Evolutionary conservation across 2,888 invertebrate genomes (phyloP).

Genomic region (Cephus rjabovi): DNA sequence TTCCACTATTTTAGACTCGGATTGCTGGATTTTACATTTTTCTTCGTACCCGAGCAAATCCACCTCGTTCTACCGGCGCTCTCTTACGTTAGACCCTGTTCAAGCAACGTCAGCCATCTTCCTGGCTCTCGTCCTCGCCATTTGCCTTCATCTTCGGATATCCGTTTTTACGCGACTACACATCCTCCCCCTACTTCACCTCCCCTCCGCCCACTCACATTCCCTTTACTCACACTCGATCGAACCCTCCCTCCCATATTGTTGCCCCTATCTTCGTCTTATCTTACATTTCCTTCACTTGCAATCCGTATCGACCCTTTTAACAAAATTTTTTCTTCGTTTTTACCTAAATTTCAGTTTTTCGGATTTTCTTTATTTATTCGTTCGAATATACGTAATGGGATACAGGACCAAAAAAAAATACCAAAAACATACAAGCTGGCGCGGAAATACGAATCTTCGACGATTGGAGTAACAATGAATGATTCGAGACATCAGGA

Average conservation of each 20-base stretch:
- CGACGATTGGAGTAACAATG: not conserved
- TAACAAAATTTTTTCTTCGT: too few species aligned
- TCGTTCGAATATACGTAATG: too few species aligned
- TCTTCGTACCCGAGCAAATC: constrained; percentile 11
- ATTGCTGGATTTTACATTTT: constrained; percentile 33
- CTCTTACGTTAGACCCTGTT: not conserved
- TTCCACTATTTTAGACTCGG: constrained; percentile 35
- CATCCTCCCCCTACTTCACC: not conserved
- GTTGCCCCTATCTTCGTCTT: not conserved
- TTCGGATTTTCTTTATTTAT: too few species aligned
- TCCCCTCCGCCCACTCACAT: too few species aligned
- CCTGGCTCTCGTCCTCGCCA: not conserved
- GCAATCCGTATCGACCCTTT: too few species aligned
- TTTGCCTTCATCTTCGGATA: not conserved
- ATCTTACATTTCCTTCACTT: not conserved
- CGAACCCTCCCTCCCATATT: not conserved
- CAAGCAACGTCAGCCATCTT: not conserved
- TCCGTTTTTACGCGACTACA: not conserved
- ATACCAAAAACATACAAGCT: too few species aligned
- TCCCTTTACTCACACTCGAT: not conserved
- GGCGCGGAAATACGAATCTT: not conserved
- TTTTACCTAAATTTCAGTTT: too few species aligned
- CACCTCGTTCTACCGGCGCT: not conserved
- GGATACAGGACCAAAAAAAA: too few species aligned
- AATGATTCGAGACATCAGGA: not conserved